These are phyloP conservation scores for Poeciliopsis infans DNA, from an alignment of 2,797 vertebrate genomes.

Conservation along the genomic window DNA sequence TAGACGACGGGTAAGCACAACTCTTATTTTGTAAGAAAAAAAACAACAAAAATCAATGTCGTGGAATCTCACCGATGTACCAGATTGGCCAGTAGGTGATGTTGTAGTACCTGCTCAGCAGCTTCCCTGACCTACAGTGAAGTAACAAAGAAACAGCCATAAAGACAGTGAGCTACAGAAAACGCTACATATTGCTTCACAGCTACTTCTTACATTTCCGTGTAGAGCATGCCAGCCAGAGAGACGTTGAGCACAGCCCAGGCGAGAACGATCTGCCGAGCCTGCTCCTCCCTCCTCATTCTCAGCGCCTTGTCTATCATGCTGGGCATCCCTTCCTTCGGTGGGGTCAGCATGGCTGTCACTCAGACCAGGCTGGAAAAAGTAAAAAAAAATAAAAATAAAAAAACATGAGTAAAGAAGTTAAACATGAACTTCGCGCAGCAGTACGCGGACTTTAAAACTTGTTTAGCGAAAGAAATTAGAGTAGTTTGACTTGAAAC, in stretches of 20 bases:
- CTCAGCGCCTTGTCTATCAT: slow-evolving; percentile 90
- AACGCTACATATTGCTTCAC: neutral
- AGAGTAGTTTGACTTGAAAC: neutral
- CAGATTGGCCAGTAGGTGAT: slow-evolving; percentile 93
- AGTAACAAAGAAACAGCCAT: neutral
- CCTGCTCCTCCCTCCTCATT: slow-evolving; percentile 91
- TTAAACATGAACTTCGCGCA: neutral
- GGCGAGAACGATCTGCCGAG: slow-evolving; percentile 88
- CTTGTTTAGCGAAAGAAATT: neutral
- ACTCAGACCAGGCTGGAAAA: slow-evolving; percentile 32
- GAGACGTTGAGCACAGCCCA: slow-evolving; percentile 94
- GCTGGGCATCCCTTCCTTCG: slow-evolving; percentile 76
- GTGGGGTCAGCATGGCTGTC: slow-evolving; percentile 74
- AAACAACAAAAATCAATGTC: too few species aligned
- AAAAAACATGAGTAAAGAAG: neutral
- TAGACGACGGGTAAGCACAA: too few species aligned
- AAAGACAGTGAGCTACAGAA: neutral
- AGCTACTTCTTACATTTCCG: slow-evolving; percentile 86
- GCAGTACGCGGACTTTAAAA: neutral
- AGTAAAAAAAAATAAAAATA: neutral
- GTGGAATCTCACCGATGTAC: slow-evolving; percentile 91
- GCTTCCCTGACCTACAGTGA: slow-evolving; percentile 87
- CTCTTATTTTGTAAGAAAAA: neutral
- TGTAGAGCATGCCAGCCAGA: slow-evolving; percentile 95
- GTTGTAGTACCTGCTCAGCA: slow-evolving; percentile 90